Evolutionary conservation across 2,797 vertebrate genomes (phyloP).

Genomic region (Takifugu ocellatus): DNA sequence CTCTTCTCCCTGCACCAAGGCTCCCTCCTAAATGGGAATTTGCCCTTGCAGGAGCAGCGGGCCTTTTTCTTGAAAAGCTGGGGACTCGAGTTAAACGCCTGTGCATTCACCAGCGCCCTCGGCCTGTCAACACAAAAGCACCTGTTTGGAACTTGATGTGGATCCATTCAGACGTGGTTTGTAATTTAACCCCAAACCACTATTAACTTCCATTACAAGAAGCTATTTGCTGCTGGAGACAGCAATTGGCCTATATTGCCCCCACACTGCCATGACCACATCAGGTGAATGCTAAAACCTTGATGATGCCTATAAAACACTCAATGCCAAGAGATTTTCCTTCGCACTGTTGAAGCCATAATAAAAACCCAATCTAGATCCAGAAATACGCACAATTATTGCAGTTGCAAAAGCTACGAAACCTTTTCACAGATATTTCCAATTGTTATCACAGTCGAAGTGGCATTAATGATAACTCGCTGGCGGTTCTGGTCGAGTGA

Average conservation of each 20-base stretch:
- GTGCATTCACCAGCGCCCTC: constrained; percentile 62
- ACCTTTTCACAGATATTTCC: not conserved
- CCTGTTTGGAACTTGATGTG: constrained; percentile 73
- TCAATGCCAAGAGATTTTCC: constrained; percentile 38
- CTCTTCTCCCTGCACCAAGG: constrained; percentile 45
- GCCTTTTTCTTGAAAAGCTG: constrained; percentile 50
- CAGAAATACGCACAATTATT: constrained; percentile 26
- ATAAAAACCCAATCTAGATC: constrained; percentile 57
- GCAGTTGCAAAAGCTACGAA: constrained; percentile 19
- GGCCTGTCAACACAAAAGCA: constrained; percentile 60
- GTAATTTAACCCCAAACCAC: constrained; percentile 75
- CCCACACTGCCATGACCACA: constrained; percentile 28
- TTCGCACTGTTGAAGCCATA: constrained; percentile 40
- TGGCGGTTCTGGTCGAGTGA: constrained; percentile 11
- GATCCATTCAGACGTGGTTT: constrained; percentile 77
- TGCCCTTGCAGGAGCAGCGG: constrained; percentile 17
- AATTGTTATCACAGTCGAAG: constrained; percentile 8
- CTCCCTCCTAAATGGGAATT: constrained; percentile 62
- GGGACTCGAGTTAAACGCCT: constrained; percentile 38
- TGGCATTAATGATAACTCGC: constrained; percentile 11
- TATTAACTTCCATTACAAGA: constrained; percentile 74
- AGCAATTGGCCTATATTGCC: constrained; percentile 29
- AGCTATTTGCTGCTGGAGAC: constrained; percentile 54
- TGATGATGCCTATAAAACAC: constrained; percentile 52
- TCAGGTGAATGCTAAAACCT: constrained; percentile 62